phyloP scores from a whole-genome alignment of 2,113 vertebrate genomes.

The Barnardius zonarius region DNA sequence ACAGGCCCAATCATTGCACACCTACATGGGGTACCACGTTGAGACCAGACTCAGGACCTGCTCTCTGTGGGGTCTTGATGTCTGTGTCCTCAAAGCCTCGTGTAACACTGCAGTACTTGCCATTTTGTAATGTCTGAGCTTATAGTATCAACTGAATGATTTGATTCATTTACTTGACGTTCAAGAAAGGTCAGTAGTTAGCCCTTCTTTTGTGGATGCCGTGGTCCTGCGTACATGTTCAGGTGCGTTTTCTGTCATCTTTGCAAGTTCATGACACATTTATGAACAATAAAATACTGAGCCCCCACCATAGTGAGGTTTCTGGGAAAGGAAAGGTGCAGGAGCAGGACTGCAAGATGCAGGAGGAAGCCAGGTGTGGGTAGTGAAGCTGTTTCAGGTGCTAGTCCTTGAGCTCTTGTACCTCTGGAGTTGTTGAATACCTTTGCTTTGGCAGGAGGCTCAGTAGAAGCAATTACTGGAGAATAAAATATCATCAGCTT shows the following conservation, averaged over 20 bases:
- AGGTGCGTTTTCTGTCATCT: background rate
- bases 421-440: background rate
- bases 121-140: background rate
- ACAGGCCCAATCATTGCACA: background rate
- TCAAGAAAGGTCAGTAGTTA: background rate
- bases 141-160: background rate
- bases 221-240: fast-evolving
- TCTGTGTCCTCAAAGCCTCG: background rate
- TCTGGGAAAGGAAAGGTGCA: background rate
- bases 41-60: background rate
- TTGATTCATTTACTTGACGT: background rate
- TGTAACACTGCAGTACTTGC: background rate
- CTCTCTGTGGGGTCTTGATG: background rate
- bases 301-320: background rate
- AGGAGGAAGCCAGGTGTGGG: background rate
- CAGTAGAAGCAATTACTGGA: background rate
- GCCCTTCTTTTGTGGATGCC: background rate
- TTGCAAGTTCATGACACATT: background rate
- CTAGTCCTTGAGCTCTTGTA: background rate
- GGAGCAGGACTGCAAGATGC: background rate
- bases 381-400: background rate
- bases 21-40: fast-evolving
- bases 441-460: fast-evolving
- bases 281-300: background rate
- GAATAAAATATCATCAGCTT: background rate